These are phyloP conservation scores for Brachionichthys hirsutus DNA, from an alignment of 2,113 vertebrate species.

Conservation along the genomic window DNA sequence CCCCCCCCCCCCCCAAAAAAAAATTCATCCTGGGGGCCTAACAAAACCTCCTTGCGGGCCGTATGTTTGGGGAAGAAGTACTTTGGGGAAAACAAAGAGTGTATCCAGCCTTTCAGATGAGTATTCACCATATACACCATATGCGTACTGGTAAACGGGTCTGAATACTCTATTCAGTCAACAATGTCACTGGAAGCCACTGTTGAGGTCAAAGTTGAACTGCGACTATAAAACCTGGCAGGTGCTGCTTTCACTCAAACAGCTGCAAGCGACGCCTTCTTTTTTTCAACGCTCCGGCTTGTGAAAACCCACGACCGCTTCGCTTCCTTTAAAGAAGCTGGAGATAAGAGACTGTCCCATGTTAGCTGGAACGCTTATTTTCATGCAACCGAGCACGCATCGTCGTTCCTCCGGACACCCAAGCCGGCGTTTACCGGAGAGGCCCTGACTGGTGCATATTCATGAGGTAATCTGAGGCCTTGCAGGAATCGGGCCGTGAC, in stretches of 20 bases:
- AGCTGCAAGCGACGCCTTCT: conserved; percentile 9
- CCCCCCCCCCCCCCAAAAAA: no score
- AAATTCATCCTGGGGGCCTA: no score
- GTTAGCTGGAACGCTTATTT: neutral
- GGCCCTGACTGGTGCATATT: conserved; percentile 56
- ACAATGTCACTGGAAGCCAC: neutral
- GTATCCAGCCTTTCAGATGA: no score
- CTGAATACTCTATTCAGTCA: neutral
- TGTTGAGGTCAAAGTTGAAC: conserved; percentile 20
- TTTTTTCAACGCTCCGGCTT: neutral
- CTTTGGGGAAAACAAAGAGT: no score
- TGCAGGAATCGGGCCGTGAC: conserved; percentile 54
- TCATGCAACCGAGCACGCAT: no score
- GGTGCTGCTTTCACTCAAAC: conserved; percentile 28
- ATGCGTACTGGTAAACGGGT: no score
- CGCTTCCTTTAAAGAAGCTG: neutral
- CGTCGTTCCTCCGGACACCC: no score
- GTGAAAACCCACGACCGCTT: neutral
- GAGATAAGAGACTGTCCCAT: neutral
- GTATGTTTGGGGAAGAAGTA: no score
- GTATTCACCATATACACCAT: no score
- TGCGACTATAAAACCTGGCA: conserved; percentile 20
- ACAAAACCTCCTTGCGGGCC: no score
- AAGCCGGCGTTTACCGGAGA: conserved; percentile 10
- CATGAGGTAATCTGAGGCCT: conserved; percentile 51